Evolutionary conservation across 2,888 invertebrate species (phyloP), one percentile per base, ranked within the genome.

Genomic region (Anodontia alba): DNA sequence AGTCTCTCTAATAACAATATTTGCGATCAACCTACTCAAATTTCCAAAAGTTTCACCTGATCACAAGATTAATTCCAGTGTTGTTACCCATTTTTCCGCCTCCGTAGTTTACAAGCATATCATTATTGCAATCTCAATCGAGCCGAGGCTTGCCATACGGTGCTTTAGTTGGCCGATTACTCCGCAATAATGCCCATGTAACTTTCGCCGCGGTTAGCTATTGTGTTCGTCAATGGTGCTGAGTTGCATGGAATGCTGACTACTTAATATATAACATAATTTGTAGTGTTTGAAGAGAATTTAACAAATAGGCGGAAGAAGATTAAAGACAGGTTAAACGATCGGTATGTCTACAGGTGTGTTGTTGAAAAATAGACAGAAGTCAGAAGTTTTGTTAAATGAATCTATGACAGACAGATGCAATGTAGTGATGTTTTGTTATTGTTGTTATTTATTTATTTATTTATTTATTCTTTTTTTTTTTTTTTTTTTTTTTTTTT

Each of bases 281-380:
- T 62, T 62, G 62, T 62, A 33, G 62, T 62, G 33, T 62, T 33
- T 62, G 62, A 62, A 33, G 29, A 62, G 26, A 62, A 33, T 33
- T 62, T 62, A 62, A 62, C 62, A 62, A 62, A 75, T 62, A 72
- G 78, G 74, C 77, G 79, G 84, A 81, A 81, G 77, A 81, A 84
- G 81, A 81, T 84, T 81, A 84, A 74, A 84, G 79, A 71, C 78
- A 54, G 75, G 74, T 71, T 81, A 84, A 84, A 75, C 78, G 81
- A 57, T 49, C 72, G 81, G 75, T 79, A 74, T 72, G 43, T 33
- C 33, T 31, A 33, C 62, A 62, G 62, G 62, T 62, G 62, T 33
- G 62, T 29, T 31, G 12, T 1, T 49, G 49, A 49, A 49, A 3
- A n/a, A n/a, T n/a, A n/a, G n/a, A n/a, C n/a, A n/a, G 3, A 7